Evolutionary conservation across 2,888 invertebrate species (phyloP), one percentile per base, ranked within the genome.

Genomic region (Trileptium ribeirensis): DNA sequence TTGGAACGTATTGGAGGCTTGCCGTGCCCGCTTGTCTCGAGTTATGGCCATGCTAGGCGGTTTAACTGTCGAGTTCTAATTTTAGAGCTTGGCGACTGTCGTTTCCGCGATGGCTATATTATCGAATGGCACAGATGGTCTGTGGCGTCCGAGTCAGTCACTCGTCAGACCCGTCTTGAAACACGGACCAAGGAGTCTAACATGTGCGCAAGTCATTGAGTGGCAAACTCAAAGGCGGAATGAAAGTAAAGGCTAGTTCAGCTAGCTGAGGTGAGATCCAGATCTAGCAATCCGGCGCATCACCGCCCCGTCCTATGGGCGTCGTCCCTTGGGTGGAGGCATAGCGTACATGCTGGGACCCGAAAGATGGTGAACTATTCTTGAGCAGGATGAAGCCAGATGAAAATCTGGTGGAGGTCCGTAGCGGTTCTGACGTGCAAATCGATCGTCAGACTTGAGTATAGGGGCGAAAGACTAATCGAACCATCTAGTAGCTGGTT

Each of bases 351-450:
- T 90, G 91, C 91, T 92, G 92, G 91, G 91, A 92, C 92, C 92
- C 92, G 92, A 92, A 92, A 92, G 92, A 92, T 92, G 92, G 92
- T 92, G 92, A 92, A 92, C 92, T 92, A 92, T 92, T 91, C 92
- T n/a, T 92, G 92, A 91, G 91, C 91, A n/a, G n/a, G n/a, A n/a
- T n/a, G n/a, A n/a, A n/a, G n/a, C n/a, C n/a, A n/a, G n/a, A n/a
- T n/a, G n/a, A 92, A 92, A 92, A 91, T 91, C 90, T 92, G 92
- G 91, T 92, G 92, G 92, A 92, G 91, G 92, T 91, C 92, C 92
- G 92, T 89, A 92, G 92, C 92, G 92, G 91, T 92, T 92, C 92
- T 92, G 92, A 92, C 92, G 92, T 92, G 92, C 92, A 93, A 93
- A 93, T 93, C 92, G 92, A 92, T 93, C n/a, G n/a, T n/a, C n/a